Evolutionary conservation across 2,797 vertebrate genomes (phyloP), one percentile per base, ranked within the genome.

Genomic region (Enteromius unitaeniatus): DNA sequence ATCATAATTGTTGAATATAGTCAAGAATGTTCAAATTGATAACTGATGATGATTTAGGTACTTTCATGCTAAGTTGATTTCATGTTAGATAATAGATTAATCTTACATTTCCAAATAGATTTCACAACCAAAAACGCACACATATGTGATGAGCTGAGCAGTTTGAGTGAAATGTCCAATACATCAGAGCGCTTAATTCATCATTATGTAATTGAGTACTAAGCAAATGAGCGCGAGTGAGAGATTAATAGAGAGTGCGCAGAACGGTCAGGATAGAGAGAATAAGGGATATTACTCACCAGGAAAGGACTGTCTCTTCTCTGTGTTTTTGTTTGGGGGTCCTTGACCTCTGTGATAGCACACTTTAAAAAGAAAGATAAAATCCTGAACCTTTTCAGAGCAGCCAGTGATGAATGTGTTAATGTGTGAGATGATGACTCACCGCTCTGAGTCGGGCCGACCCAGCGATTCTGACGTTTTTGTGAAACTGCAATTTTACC

Each of bases 371-470:
- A 83, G 13, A 76, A 21, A 84, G 47, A 84, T 11, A 17, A 75
- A 31, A 86, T 37, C 83, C 19, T 69, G 79, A 88, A 85, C 58
- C 9, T 10, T 77, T 40, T 73, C 40, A 67, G 28, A 76, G 19
- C 21, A 40, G 79, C 28, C 53, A 51, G 49, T 40, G 26, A 58
- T 37, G 81, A 75, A 23, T 28, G 58, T 67, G 75, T 78, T 70
- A 37, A 45, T 79, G 83, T 45, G 42, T 70, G 65, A 80, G 40
- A 76, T 40, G 40, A 76, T 42, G 70, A 90, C 93, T 93, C 87
- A 95, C 95, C 95, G 17, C 95, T 95, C 85, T 95, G 93, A 14
- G 94, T 95, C 0, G 95, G 95, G 78, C 95, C 95, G 0, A 95
- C 82, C 94, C 95, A 95, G 84, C 91, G 93, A 79, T 86, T 91